Conservation (phyloP, 2,797 vertebrate genomes). For the Fundulus diaphanus region DNA sequence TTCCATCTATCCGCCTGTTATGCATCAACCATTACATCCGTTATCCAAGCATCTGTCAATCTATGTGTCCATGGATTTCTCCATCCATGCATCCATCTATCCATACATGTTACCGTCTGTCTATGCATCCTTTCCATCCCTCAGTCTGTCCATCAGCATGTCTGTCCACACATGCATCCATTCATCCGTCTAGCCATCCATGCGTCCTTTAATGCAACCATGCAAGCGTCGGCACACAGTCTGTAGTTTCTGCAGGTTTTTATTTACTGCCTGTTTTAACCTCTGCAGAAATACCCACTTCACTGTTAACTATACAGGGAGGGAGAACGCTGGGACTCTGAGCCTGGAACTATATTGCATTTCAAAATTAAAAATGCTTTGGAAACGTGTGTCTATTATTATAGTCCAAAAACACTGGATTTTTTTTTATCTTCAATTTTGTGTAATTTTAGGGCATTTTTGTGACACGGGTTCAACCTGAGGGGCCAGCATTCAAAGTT, state of each 20-base stretch:
- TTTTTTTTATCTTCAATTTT: not conserved
- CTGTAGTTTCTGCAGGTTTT: not conserved
- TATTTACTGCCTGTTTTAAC: not conserved
- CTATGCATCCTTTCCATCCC: not conserved
- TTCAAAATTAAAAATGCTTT: not conserved
- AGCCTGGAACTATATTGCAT: not conserved
- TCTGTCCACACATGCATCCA: not conserved
- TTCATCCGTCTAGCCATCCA: no score
- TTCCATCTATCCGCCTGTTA: not conserved
- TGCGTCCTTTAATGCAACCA: no score
- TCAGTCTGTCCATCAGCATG: no score
- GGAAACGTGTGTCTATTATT: not conserved
- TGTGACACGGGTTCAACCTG: conserved; percentile 96
- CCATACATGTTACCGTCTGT: not conserved
- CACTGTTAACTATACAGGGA: not conserved
- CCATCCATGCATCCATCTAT: not conserved
- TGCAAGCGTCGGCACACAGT: not conserved
- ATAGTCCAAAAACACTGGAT: not conserved
- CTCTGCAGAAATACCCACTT: not conserved
- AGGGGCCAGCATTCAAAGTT: conserved; percentile 94
- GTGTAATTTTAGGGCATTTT: conserved; percentile 89
- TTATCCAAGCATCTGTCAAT: not conserved
- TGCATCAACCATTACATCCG: not conserved
- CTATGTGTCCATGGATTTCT: not conserved
- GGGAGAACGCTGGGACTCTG: not conserved